Conservation (phyloP, 92 coral and sea anemone genomes). For the Bergia puertoricense region DNA sequence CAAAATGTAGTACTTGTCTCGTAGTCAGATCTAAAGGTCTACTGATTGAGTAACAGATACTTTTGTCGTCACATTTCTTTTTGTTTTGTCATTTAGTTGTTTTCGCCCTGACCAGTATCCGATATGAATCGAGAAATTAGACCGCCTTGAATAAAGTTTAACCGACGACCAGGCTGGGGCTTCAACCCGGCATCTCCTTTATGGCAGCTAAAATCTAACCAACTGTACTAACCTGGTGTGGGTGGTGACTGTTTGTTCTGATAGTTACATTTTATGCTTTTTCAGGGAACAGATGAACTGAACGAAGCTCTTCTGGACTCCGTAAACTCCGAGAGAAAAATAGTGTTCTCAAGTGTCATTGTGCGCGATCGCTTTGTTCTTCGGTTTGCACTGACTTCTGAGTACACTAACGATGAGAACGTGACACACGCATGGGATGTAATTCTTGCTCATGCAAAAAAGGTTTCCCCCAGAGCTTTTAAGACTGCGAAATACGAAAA, state of each 20-base stretch:
- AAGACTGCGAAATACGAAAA: background rate
- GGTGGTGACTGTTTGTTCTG: background rate
- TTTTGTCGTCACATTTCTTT: no score
- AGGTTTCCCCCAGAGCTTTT: background rate
- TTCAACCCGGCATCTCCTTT: background rate
- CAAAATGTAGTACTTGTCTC: no score
- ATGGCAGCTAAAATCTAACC: background rate
- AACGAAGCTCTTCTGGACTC: slow-evolving; percentile 4
- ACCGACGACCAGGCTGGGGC: no score
- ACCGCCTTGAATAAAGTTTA: background rate
- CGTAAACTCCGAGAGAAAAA: background rate
- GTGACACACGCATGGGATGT: slow-evolving; percentile 20
- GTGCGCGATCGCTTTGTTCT: slow-evolving; percentile 20
- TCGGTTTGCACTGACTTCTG: slow-evolving; percentile 7
- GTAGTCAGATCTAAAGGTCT: no score
- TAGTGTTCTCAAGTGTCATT: background rate
- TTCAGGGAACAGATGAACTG: background rate
- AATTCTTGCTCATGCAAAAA: background rate
- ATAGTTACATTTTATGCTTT: background rate
- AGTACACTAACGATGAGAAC: slow-evolving; percentile 14
- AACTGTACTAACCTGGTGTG: background rate
- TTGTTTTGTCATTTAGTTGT: no score
- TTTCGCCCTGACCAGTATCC: no score
- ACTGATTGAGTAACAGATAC: no score
- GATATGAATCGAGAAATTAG: no score